A percentile compares a stretch with the other conserved stretches of the same genome.
Conservation (phyloP, 2,113 vertebrate genomes). For the Sigmodon hispidus region DNA sequence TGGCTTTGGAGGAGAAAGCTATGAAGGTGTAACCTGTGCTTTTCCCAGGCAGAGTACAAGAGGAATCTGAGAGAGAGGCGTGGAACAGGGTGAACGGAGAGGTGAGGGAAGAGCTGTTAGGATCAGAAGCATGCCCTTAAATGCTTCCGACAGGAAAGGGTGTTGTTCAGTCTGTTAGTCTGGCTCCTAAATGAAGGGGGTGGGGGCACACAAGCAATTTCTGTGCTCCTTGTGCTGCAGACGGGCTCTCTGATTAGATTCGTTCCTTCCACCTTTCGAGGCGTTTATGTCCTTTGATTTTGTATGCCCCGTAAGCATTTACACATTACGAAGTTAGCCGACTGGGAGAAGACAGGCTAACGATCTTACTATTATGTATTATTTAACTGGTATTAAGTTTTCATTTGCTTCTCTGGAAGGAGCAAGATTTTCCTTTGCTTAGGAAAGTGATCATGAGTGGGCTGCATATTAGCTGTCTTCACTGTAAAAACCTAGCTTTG, state of each 20-base stretch:
- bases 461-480: background rate
- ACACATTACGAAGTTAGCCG: conserved; percentile 23
- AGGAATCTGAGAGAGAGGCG: background rate
- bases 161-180: conserved; percentile 36
- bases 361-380: conserved; percentile 32
- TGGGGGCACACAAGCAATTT: background rate
- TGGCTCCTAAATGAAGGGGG: background rate
- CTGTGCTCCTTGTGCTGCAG: background rate
- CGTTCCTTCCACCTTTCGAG: background rate
- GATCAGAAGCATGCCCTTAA: conserved; percentile 37
- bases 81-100: background rate
- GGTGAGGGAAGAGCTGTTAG: background rate
- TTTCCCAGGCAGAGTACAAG: conserved; percentile 47
- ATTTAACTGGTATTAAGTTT: conserved; percentile 53
- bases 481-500: background rate
- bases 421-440: conserved; percentile 42
- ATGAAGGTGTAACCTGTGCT: background rate
- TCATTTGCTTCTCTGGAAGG: conserved; percentile 40
- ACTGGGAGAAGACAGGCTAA: conserved; percentile 11
- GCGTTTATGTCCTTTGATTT: background rate
- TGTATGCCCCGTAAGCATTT: background rate
- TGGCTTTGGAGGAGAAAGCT: conserved; percentile 51
- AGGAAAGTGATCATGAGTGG: background rate
- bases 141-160: conserved; percentile 14
- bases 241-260: background rate